Conservation (phyloP, 2,797 vertebrate genomes). For the Micrastur ruficollis region DNA sequence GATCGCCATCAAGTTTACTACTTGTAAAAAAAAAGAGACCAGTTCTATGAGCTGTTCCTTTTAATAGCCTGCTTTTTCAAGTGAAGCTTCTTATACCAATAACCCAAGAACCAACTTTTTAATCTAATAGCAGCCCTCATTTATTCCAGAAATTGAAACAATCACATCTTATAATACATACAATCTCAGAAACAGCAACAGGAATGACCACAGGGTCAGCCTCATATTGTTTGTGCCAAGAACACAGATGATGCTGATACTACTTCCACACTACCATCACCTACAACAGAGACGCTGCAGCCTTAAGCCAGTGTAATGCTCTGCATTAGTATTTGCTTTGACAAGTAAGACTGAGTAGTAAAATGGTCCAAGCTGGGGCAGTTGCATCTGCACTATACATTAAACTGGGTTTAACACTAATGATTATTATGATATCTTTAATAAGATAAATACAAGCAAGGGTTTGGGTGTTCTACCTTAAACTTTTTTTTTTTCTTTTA, state of each 20-base stretch:
- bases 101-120: not conserved
- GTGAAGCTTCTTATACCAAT: not conserved
- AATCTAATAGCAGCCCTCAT: not conserved
- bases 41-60: not conserved
- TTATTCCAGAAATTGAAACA: not conserved
- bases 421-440: not conserved
- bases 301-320: not conserved
- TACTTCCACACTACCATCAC: not conserved
- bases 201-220: not conserved
- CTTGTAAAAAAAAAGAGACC: not conserved
- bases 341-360: not conserved
- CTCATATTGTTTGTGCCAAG: not conserved
- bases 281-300: not conserved
- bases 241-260: not conserved
- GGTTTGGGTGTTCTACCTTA: not conserved
- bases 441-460: not conserved
- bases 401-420: not conserved
- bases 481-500: not conserved
- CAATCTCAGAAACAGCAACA: not conserved
- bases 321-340: not conserved
- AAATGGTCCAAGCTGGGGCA: not conserved
- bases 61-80: not conserved
- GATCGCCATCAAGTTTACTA: not conserved
- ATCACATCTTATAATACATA: rapidly evolving
- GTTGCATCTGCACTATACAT: not conserved